These are phyloP conservation scores for Python bivittatus DNA, from an alignment of 2,113 vertebrate species.

Conservation along the genomic window DNA sequence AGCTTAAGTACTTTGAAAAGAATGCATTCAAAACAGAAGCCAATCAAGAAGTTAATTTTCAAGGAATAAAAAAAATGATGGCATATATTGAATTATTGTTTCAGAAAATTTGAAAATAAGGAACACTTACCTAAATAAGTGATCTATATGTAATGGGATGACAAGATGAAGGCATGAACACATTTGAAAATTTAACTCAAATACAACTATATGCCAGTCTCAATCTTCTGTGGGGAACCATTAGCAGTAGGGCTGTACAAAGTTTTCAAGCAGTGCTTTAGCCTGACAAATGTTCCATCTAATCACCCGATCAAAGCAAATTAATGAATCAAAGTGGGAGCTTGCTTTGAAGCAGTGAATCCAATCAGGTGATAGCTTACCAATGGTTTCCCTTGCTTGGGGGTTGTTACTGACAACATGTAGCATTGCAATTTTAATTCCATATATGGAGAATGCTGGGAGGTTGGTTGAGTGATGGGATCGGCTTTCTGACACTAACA, in stretches of 20 bases:
- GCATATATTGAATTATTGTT: background rate
- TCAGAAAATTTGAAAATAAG: conserved; percentile 1
- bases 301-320: background rate
- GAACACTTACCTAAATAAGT: background rate
- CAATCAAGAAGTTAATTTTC: background rate
- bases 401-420: background rate
- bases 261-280: background rate
- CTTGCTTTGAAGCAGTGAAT: background rate
- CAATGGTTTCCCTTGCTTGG: background rate
- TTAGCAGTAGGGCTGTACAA: background rate
- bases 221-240: background rate
- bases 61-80: background rate
- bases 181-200: background rate
- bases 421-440: background rate
- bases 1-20: conserved; percentile 14
- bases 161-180: background rate
- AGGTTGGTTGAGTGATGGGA: background rate
- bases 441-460: background rate
- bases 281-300: background rate
- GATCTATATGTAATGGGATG: background rate
- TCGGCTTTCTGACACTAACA: background rate
- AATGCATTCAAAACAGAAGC: conserved; percentile 36
- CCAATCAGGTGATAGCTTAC: background rate
- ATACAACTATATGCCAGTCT: background rate
- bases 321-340: background rate